A percentile compares a stretch with the other conserved stretches of the same genome.
Evolutionary conservation across 2,113 vertebrate genomes (phyloP).

Genomic region (Bombycilla garrulus): DNA sequence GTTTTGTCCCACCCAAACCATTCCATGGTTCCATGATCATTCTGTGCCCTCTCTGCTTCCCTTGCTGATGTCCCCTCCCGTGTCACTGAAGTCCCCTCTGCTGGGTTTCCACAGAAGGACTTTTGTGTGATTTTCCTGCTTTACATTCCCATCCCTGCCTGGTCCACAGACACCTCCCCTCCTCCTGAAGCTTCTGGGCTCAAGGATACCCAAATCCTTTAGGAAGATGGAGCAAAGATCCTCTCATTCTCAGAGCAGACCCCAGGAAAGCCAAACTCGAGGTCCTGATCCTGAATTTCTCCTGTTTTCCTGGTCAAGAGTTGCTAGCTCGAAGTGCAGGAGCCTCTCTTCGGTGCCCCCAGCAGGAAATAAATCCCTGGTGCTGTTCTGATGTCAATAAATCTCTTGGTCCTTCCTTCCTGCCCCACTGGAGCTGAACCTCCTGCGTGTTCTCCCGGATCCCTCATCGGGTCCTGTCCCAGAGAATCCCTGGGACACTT

Average conservation of each 20-base stretch:
- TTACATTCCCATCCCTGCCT: neutral
- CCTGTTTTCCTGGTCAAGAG: neutral
- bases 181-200: neutral
- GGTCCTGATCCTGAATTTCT: neutral
- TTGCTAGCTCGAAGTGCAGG: neutral
- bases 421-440: neutral
- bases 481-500: neutral
- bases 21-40: neutral
- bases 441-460: neutral
- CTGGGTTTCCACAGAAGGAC: neutral
- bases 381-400: neutral
- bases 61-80: neutral
- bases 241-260: neutral
- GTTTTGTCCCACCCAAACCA: neutral
- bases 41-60: neutral
- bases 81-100: neutral
- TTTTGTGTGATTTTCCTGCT: neutral
- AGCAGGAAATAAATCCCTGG: neutral
- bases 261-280: neutral
- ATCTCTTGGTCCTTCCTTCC: neutral
- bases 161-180: neutral
- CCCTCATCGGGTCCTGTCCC: accelerated
- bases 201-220: neutral
- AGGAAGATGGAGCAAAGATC: neutral
- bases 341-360: neutral